A percentile compares a stretch with the other conserved stretches of the same genome.
These are phyloP conservation scores for Ibycter americanus DNA, from an alignment of 2,797 vertebrate species.

Conservation along the genomic window DNA sequence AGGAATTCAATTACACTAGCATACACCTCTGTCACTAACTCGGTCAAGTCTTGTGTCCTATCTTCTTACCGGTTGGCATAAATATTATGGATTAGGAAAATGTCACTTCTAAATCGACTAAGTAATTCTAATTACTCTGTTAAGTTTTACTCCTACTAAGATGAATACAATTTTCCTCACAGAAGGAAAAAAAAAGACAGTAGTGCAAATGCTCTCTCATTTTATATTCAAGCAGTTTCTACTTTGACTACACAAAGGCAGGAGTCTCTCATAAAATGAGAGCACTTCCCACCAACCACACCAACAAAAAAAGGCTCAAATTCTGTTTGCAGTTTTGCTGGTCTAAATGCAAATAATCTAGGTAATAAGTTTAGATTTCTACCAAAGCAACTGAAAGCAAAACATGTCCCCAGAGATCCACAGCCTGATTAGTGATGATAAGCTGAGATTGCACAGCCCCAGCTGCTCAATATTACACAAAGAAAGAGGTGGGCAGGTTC, in stretches of 20 bases:
- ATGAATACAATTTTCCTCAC: background rate
- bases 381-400: slow-evolving; percentile 1
- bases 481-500: slow-evolving; percentile 22
- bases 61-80: background rate
- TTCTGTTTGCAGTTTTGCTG: background rate
- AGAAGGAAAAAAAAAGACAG: background rate
- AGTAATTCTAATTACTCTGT: background rate
- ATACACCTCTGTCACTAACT: background rate
- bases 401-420: background rate
- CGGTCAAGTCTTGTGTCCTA: background rate
- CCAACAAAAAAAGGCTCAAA: background rate
- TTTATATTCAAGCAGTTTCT: background rate
- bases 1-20: background rate
- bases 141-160: background rate
- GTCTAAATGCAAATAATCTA: slow-evolving; percentile 14
- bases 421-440: background rate
- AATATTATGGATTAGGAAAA: background rate
- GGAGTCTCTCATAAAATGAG: background rate
- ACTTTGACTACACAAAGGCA: background rate
- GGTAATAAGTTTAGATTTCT: background rate
- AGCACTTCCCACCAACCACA: background rate
- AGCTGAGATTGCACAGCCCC: background rate
- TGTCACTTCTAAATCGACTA: background rate
- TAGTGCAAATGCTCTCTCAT: slow-evolving; percentile 7
- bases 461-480: background rate